These are phyloP conservation scores for Drosophila kepulauana DNA, from an alignment of 1,140 invertebrate species.

Conservation along the genomic window DNA sequence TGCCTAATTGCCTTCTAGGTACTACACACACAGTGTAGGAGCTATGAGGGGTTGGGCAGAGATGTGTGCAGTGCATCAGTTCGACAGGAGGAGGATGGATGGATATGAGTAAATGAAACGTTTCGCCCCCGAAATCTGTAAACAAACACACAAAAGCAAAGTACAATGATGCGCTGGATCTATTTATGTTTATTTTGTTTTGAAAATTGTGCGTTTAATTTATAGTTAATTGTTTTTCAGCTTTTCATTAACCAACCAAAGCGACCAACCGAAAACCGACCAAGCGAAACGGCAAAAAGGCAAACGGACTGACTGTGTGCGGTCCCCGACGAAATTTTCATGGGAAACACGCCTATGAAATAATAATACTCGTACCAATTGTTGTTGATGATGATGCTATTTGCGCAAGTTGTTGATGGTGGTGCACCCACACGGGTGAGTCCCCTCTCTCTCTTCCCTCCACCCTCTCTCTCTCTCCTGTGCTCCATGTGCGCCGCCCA, in stretches of 20 bases:
- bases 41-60: slow-evolving; percentile 8
- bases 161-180: slow-evolving; percentile 59
- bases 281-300: slow-evolving; percentile 34
- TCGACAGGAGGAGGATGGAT: not conserved
- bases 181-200: slow-evolving; percentile 83
- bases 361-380: slow-evolving; percentile 51
- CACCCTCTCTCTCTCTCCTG: not conserved
- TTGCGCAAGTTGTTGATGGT: slow-evolving; percentile 75
- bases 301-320: slow-evolving; percentile 65
- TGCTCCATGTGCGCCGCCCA: slow-evolving; percentile 35
- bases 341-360: slow-evolving; percentile 50
- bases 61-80: slow-evolving; percentile 21
- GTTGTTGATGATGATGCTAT: slow-evolving; percentile 60
- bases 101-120: slow-evolving; percentile 60
- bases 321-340: slow-evolving; percentile 64
- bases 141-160: slow-evolving; percentile 63
- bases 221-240: slow-evolving; percentile 82
- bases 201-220: slow-evolving; percentile 83
- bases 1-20: slow-evolving; percentile 66
- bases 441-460: not conserved
- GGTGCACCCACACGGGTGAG: slow-evolving; percentile 49
- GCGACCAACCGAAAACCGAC: slow-evolving; percentile 17
- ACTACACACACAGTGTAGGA: not conserved
- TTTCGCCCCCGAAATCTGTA: slow-evolving; percentile 48
- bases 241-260: slow-evolving; percentile 75